A percentile compares a stretch with the other conserved stretches of the same genome.
These are phyloP conservation scores for Scylla paramamosain DNA, from an alignment of 1,140 invertebrate species.

Conservation along the genomic window DNA sequence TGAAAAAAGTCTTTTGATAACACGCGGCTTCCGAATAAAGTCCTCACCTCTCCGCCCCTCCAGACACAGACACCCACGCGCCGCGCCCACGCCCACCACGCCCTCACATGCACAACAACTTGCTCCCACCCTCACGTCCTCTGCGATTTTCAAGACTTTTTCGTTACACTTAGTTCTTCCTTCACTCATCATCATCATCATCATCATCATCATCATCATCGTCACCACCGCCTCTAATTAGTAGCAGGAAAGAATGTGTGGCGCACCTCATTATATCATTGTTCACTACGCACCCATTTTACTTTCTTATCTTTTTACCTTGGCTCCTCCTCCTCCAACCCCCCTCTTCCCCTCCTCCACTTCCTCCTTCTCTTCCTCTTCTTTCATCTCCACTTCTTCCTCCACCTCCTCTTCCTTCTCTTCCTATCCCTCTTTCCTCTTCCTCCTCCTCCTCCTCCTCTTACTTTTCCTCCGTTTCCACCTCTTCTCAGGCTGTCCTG, in stretches of 20 bases:
- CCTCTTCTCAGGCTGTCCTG: background rate
- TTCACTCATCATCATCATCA: background rate
- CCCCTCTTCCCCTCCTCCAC: conserved; percentile 41
- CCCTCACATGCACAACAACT: too few species aligned
- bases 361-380: background rate
- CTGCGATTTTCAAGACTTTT: too few species aligned
- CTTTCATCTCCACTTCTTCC: background rate
- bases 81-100: background rate
- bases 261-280: background rate
- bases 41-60: background rate
- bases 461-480: background rate
- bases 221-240: background rate
- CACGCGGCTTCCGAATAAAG: background rate
- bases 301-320: conserved; percentile 37
- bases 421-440: background rate
- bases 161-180: too few species aligned
- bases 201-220: background rate
- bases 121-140: too few species aligned
- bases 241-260: too few species aligned
- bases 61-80: background rate
- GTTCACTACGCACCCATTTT: background rate
- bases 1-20: background rate
- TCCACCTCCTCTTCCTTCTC: conserved; percentile 15
- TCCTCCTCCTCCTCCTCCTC: background rate
- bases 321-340: conserved; percentile 16